Percentiles rank a stretch among this genome's conserved stretches.
phyloP scores from a whole-genome alignment of 2,888 invertebrate species.

The Elysia crispata region DNA sequence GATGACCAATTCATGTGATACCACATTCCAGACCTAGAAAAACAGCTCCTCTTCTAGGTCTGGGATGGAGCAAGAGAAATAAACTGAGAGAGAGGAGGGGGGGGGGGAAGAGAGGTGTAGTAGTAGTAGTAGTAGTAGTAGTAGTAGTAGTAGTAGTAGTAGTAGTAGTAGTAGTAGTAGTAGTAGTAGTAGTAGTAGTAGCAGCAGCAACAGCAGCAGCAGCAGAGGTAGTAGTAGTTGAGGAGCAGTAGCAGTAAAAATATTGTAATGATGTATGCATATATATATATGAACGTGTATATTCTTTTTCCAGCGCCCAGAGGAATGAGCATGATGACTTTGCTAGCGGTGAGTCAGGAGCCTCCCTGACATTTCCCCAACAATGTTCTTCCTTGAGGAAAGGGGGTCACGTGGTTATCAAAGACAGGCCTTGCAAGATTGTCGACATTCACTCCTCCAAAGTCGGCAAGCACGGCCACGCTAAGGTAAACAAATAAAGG shows the following conservation, averaged over 20 bases:
- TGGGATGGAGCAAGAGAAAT: no score
- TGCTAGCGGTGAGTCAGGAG: constrained; percentile 80
- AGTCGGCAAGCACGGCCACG: constrained; percentile 99
- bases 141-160: constrained; percentile 50
- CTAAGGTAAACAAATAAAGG: no score
- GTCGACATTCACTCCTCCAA: constrained; percentile 99
- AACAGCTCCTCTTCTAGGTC: no score
- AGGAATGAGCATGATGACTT: constrained; percentile 56
- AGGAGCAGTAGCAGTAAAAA: no score
- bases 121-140: constrained; percentile 49
- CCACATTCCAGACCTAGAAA: no score
- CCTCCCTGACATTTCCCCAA: constrained; percentile 96
- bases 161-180: constrained; percentile 50
- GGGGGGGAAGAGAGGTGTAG: no score
- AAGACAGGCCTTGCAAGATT: constrained; percentile 98
- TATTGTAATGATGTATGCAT: no score
- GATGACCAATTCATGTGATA: no score
- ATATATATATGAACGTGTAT: no score
- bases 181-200: constrained; percentile 50
- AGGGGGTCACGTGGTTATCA: constrained; percentile 99
- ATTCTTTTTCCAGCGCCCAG: no score
- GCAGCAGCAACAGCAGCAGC: constrained; percentile 30
- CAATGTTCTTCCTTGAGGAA: constrained; percentile 99
- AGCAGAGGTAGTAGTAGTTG: no score
- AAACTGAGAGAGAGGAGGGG: no score